Conservation (phyloP, 2,113 vertebrate species). For the Climacteris rufus region DNA sequence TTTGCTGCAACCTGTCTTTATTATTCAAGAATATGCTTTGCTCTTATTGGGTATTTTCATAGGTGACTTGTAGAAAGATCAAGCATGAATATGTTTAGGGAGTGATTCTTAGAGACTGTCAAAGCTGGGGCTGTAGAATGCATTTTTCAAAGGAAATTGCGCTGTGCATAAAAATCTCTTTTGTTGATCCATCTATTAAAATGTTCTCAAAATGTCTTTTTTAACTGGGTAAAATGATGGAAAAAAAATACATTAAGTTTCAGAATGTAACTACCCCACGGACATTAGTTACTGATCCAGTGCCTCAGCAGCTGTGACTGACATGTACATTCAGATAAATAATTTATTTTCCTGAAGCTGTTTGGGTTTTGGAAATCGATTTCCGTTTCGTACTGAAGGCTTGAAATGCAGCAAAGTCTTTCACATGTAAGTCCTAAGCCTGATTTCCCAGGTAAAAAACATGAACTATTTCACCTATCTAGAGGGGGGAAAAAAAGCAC, state of each 20-base stretch:
- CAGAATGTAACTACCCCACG: neutral
- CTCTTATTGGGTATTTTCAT: neutral
- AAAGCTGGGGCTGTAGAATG: neutral
- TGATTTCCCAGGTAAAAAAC: neutral
- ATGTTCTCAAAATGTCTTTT: neutral
- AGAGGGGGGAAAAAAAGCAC: fast-evolving
- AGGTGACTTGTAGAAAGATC: neutral
- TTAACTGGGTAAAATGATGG: neutral
- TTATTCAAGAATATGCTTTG: neutral
- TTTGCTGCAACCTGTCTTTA: neutral
- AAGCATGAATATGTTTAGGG: neutral
- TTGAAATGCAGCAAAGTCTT: neutral
- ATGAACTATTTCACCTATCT: neutral
- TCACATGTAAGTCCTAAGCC: neutral
- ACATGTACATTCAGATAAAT: neutral
- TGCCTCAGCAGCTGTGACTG: neutral
- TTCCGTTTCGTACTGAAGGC: neutral
- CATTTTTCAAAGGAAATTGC: neutral
- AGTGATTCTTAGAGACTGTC: neutral
- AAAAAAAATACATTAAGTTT: neutral
- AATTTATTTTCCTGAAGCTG: neutral
- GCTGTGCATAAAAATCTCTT: neutral
- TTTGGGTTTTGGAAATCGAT: neutral
- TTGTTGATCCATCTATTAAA: neutral
- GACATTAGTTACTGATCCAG: neutral